Evolutionary conservation across 2,888 invertebrate species (phyloP).

Genomic region (Polymixis lichenea): DNA sequence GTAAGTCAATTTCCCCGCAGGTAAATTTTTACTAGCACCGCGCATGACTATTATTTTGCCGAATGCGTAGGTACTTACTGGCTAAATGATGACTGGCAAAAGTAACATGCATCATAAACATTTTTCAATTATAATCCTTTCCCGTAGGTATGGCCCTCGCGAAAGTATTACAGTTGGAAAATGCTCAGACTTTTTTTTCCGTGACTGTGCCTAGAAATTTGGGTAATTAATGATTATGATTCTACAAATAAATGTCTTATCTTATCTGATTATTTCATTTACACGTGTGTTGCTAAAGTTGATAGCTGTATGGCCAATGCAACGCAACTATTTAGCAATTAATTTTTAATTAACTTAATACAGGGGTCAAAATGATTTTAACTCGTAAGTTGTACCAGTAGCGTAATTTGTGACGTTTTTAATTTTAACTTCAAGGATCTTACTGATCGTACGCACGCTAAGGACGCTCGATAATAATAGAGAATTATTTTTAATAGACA

Average conservation of each 20-base stretch:
- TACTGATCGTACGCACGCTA: conserved; percentile 1
- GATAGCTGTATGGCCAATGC: neutral
- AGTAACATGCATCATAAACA: no score
- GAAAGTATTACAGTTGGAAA: neutral
- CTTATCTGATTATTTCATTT: neutral
- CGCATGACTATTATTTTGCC: no score
- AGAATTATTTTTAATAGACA: conserved; percentile 12
- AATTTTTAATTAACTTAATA: no score
- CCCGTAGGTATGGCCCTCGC: neutral
- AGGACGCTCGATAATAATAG: neutral
- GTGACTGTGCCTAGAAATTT: neutral
- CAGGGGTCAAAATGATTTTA: neutral
- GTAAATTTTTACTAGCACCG: no score
- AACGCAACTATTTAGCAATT: neutral
- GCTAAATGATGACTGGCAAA: no score
- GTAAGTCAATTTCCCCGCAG: no score
- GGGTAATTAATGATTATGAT: neutral
- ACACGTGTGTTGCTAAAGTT: neutral
- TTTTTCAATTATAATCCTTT: neutral
- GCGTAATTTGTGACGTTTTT: neutral
- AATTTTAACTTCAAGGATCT: conserved; percentile 18
- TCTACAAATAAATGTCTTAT: no score
- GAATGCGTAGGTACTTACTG: no score
- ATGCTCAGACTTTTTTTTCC: neutral
- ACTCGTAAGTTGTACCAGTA: neutral